phyloP scores from a whole-genome alignment of 2,113 vertebrate genomes.

The Phocoena sinus region DNA sequence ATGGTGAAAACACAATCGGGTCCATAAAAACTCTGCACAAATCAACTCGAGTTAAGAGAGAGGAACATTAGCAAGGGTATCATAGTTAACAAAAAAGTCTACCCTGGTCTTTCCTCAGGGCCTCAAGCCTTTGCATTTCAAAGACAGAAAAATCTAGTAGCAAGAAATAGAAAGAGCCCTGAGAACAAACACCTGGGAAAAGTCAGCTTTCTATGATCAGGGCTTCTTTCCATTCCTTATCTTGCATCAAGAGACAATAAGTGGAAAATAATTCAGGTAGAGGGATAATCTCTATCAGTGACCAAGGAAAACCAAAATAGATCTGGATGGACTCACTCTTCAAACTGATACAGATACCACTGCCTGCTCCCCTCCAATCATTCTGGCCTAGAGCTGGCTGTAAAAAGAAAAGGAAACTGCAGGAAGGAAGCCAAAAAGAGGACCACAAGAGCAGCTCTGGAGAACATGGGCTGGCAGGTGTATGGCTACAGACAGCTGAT shows the following conservation, averaged over 20 bases:
- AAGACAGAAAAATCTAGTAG: background rate
- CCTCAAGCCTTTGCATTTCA: background rate
- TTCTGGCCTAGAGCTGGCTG: background rate
- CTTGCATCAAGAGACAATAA: background rate
- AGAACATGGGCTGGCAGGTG: background rate
- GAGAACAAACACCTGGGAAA: background rate
- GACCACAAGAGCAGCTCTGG: background rate
- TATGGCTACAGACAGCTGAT: accelerated
- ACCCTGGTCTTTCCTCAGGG: background rate
- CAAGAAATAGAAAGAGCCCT: background rate
- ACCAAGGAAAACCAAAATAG: background rate
- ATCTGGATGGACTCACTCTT: background rate
- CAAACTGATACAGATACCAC: background rate
- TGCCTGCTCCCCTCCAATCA: background rate
- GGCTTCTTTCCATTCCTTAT: background rate
- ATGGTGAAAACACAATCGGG: background rate
- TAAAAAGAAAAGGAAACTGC: background rate
- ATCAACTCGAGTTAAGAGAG: background rate
- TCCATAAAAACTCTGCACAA: background rate
- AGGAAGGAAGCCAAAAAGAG: background rate
- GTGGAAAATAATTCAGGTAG: background rate
- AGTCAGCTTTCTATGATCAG: background rate
- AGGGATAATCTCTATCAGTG: background rate
- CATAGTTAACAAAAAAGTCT: background rate
- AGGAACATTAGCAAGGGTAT: background rate